Base-by-base conservation (phyloP, 2,113 vertebrate species). In the Mustela nigripes region DNA sequence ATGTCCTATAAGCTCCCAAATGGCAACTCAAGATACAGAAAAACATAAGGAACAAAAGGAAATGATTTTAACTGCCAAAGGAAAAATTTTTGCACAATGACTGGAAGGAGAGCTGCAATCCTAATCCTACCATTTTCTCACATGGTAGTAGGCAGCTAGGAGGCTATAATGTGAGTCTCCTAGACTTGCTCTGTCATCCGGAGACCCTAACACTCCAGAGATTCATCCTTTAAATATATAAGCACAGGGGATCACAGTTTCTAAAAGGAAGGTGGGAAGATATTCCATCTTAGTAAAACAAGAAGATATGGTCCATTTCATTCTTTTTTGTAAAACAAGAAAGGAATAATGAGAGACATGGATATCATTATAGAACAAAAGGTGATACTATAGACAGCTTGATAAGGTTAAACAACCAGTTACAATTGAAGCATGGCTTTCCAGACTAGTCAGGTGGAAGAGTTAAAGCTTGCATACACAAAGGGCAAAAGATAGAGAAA, bases 61-160 rank as follows among this genome's bases (percentile, higher is more conserved):
- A 94, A 82, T 60, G 6, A 84, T 94, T 96, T 91, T 93, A 97
- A 97, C 56, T 69, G 80, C 28, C 78, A 91, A 94, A 94, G 74
- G 84, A 60, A 95, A 92, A 78, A 92, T 62, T 93, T 89, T 62
- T 84, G 53, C 78, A 69, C 65, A 63, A 45, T 92, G 79, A 88
- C 19, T 93, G 28, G 8, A 73, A 85, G 42, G 42, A 92, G 89
- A 88, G 76, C 7, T 10, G 36, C 33, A 89, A 82, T 45, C 33
- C 36, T 86, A 50, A 63, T 67, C 56, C 87, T 76, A 69, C 74
- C 28, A 81, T 86, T 4, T 60, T 89, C 36, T 82, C 63, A 85
- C 7, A 81, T 4, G 65, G 58, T 91, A 90, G 88, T 1, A 93
- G 48, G 79, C 2, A 81, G 50, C 24, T 80, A 91, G 48, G 67